Evolutionary conservation across 1,140 invertebrate species (phyloP).

Genomic region (Belonocnema kinseyi): DNA sequence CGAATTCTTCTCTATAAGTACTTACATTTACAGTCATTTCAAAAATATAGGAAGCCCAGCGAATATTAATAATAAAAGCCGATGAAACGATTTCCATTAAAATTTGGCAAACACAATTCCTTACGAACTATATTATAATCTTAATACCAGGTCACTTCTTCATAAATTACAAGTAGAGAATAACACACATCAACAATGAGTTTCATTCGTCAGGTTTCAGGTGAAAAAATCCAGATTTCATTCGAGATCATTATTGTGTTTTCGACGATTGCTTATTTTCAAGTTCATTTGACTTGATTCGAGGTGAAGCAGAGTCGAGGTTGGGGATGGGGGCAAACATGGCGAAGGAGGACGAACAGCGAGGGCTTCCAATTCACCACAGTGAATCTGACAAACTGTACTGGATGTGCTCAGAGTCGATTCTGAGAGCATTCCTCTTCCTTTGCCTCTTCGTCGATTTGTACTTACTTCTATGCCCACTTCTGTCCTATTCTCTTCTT

Average conservation of each 20-base stretch:
- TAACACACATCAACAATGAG: conserved; percentile 37
- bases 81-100: not conserved
- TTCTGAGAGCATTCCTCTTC: conserved; percentile 65
- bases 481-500: conserved; percentile 46
- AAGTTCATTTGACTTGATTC: conserved; percentile 47
- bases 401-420: conserved; percentile 70
- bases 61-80: conserved; percentile 36
- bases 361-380: conserved; percentile 66
- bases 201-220: conserved; percentile 28
- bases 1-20: not conserved
- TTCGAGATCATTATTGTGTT: conserved; percentile 48
- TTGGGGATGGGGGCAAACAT: conserved; percentile 56
- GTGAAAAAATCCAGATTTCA: conserved; percentile 34
- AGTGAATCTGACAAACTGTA: conserved; percentile 70
- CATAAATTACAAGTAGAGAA: conserved; percentile 31
- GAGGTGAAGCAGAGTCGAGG: conserved; percentile 62
- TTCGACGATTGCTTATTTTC: conserved; percentile 48
- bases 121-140: conserved; percentile 39
- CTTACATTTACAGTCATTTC: not conserved
- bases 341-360: conserved; percentile 60
- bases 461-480: conserved; percentile 45
- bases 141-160: conserved; percentile 41
- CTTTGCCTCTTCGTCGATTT: conserved; percentile 54
- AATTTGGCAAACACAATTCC: conserved; percentile 4
- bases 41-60: conserved; percentile 47